phyloP scores from a whole-genome alignment of 1,140 invertebrate species.

The Zophobas atratus region DNA sequence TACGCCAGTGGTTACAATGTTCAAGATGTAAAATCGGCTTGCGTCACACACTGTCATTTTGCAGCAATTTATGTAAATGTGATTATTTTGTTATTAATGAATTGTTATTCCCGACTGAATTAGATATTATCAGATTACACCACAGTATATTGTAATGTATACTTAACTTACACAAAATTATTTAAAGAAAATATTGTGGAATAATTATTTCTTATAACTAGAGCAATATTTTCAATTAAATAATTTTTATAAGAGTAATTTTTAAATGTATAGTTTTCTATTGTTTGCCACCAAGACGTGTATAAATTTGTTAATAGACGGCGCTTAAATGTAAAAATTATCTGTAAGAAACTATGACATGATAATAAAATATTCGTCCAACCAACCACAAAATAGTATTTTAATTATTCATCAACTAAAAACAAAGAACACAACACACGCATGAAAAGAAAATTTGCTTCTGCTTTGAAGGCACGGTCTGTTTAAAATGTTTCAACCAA shows the following conservation, averaged over 20 bases:
- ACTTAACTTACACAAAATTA: conserved; percentile 42
- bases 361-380: conserved; percentile 65
- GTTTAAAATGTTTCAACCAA: no score
- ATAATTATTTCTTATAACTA: conserved; percentile 14
- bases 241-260: conserved; percentile 50
- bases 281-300: conserved; percentile 63
- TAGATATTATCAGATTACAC: conserved; percentile 45
- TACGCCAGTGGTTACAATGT: conserved; percentile 67
- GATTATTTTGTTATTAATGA: conserved; percentile 62
- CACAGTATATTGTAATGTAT: conserved; percentile 45
- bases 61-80: conserved; percentile 64
- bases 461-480: no score
- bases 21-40: conserved; percentile 54
- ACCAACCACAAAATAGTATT: conserved; percentile 17
- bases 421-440: no score
- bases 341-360: conserved; percentile 62
- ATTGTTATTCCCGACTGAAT: conserved; percentile 59
- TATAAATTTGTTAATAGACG: conserved; percentile 67
- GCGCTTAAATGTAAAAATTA: conserved; percentile 66
- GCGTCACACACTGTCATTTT: conserved; percentile 43
- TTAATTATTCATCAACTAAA: not conserved
- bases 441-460: no score
- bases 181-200: conserved; percentile 42
- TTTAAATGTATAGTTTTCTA: conserved; percentile 66
- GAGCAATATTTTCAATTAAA: conserved; percentile 44